Evolutionary conservation across 1,140 invertebrate species (phyloP), one percentile per base, ranked within the genome.

Genomic region (Muscidifurax raptorellus): DNA sequence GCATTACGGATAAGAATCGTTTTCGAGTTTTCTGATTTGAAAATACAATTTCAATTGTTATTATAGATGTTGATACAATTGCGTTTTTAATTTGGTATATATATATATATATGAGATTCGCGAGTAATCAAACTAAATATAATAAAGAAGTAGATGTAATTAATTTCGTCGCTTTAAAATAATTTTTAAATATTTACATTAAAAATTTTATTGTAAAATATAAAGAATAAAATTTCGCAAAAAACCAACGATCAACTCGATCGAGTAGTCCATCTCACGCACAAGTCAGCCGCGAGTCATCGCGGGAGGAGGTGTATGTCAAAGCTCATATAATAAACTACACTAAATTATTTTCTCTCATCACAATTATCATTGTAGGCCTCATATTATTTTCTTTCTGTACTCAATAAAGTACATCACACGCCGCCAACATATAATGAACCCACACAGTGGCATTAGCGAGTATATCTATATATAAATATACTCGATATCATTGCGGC

Each of bases 181-280:
- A 4, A 7, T 36, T 36, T 36, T 36, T 36, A 47, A 47, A 47
- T 47, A 47, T 13, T 47, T 47, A 47, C 12, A 47, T 9, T 12
- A 2, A 18, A 47, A 40, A 10, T 10, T 40, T 47, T 12, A 12
- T 47, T 2, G 44, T 2, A 47, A 40, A 18, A 47, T 13, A 10
- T 47, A 18, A 47, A 47, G 15, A 47, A 52, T 18, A 18, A 52
- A 52, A 18, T 40, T 40, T 40, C 10, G 40, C 44, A 2, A 13
- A 47, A 47, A 47, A 1, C 7, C 12, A 47, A 47, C 4, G 44
- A 47, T 7, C 1, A 7, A 27, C 12, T 25, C 22, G 13, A 76
- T 44, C n/a, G 28, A 78, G 76, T 78, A 78, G 76, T 64, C 13
- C 52, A 78, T 47, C 40, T 78, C 44, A 32, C 47, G 52, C 52